A percentile compares a stretch with the other conserved stretches of the same genome.
phyloP scores from a whole-genome alignment of 2,888 invertebrate genomes.

The Acanthopleura granulata region DNA sequence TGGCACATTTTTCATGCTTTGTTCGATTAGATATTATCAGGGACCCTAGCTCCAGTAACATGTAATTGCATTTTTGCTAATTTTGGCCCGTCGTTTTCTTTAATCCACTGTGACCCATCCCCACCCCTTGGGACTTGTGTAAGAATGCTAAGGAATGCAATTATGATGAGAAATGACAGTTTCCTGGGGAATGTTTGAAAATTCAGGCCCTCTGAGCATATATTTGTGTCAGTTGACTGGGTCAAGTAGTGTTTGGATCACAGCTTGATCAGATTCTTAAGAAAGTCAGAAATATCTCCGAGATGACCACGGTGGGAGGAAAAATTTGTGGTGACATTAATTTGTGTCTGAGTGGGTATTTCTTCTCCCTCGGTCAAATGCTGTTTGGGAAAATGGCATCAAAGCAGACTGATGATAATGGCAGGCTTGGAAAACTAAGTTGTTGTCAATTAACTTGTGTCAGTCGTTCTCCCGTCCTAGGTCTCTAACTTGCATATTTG shows the following conservation, averaged over 20 bases:
- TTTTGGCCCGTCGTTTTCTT: constrained; percentile 6
- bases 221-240: background rate
- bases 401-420: constrained; percentile 18
- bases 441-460: constrained; percentile 17
- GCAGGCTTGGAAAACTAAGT: constrained; percentile 5
- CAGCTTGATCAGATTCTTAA: constrained; percentile 6
- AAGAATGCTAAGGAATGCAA: constrained; percentile 10
- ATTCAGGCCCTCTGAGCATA: background rate
- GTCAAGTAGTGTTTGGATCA: background rate
- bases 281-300: constrained; percentile 11
- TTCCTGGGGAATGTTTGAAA: background rate
- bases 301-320: background rate
- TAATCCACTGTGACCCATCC: background rate
- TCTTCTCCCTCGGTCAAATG: background rate
- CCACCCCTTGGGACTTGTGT: constrained; percentile 8
- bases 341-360: constrained; percentile 8
- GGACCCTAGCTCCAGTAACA: background rate
- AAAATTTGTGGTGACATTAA: constrained; percentile 16
- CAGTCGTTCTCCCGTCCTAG: background rate
- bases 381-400: constrained; percentile 7
- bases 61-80: constrained; percentile 20
- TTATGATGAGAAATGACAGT: constrained; percentile 10
- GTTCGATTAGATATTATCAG: constrained; percentile 15
- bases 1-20: constrained; percentile 19
- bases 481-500: constrained; percentile 20